phyloP scores from a whole-genome alignment of 2,797 vertebrate genomes.

The Eurystomus glaucurus region DNA sequence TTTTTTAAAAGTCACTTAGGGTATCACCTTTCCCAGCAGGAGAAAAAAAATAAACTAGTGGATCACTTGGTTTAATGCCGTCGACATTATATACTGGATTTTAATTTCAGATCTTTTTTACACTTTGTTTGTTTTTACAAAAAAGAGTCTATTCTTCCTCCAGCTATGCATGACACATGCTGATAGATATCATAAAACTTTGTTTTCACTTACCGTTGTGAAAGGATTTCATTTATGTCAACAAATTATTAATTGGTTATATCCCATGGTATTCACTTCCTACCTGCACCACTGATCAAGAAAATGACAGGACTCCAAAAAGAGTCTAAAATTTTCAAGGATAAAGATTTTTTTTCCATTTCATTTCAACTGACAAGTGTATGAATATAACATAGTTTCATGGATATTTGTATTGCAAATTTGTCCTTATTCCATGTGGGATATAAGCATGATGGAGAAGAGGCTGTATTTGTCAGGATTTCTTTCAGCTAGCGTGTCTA shows the following conservation, averaged over 20 bases:
- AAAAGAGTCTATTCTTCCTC: neutral
- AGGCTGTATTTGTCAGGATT: neutral
- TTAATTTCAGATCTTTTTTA: neutral
- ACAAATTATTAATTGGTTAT: neutral
- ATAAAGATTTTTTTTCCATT: neutral
- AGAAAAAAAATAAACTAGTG: neutral
- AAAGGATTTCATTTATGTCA: neutral
- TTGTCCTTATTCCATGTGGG: neutral
- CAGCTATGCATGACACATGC: neutral
- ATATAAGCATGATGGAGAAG: neutral
- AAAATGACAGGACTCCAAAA: neutral
- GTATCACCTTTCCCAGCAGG: neutral
- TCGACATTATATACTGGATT: neutral
- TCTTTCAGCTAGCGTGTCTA: neutral
- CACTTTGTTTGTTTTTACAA: neutral
- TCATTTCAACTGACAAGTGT: neutral
- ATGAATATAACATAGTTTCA: neutral
- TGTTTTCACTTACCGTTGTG: neutral
- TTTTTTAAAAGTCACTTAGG: neutral
- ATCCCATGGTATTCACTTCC: neutral
- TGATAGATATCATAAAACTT: neutral
- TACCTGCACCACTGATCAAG: neutral
- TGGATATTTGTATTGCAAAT: slow-evolving; percentile 7
- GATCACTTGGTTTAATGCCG: neutral
- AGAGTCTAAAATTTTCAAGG: neutral